These are phyloP conservation scores for Cottoperca gobio DNA, from an alignment of 2,797 vertebrate species.

Conservation along the genomic window DNA sequence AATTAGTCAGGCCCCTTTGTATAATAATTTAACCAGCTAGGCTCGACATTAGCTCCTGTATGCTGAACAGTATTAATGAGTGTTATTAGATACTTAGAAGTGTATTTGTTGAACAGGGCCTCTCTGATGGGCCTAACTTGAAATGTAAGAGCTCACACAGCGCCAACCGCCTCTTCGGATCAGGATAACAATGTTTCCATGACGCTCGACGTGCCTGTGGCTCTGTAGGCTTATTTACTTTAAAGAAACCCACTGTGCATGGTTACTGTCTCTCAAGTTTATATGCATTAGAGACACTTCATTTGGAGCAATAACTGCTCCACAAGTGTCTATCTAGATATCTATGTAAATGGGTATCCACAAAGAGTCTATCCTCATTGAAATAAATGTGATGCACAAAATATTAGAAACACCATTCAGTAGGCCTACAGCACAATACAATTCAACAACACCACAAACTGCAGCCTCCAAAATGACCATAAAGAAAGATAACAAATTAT, in stretches of 20 bases:
- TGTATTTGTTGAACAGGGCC: neutral
- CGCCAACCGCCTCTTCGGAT: constrained; percentile 25
- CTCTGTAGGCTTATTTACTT: constrained; percentile 28
- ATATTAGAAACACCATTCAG: neutral
- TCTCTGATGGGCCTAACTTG: neutral
- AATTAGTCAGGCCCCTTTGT: constrained; percentile 35
- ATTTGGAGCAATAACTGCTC: neutral
- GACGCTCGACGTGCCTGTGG: constrained; percentile 45
- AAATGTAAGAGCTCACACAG: constrained; percentile 16
- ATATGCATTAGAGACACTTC: neutral
- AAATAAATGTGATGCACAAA: neutral
- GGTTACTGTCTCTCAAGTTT: neutral
- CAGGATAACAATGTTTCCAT: constrained; percentile 58
- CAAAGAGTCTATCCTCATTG: neutral
- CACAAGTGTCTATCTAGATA: neutral
- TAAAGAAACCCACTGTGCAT: constrained; percentile 5
- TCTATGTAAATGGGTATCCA: neutral
- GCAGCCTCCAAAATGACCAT: neutral
- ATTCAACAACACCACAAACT: neutral
- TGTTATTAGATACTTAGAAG: neutral
- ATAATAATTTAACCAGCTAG: neutral
- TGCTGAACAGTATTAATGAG: neutral
- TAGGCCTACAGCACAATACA: rapidly evolving
- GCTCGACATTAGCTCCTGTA: neutral
- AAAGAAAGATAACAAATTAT: neutral